phyloP scores from a whole-genome alignment of 1,140 invertebrate genomes.

The Drosophila mojavensis region DNA sequence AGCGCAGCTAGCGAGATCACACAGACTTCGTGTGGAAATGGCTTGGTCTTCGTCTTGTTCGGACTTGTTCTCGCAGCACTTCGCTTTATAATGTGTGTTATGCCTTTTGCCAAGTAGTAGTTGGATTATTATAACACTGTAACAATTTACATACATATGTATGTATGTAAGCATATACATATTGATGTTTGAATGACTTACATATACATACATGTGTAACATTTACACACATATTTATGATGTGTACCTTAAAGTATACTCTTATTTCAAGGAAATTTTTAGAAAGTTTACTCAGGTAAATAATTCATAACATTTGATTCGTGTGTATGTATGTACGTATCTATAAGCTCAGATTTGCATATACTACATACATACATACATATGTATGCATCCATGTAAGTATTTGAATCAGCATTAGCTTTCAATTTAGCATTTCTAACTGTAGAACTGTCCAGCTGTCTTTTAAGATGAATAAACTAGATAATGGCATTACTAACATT shows the following conservation, averaged over 20 bases:
- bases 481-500: too few relatives aligned
- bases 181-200: not conserved
- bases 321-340: not conserved
- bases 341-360: not conserved
- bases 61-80: slow-evolving; percentile 45
- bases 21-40: slow-evolving; percentile 31
- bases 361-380: not conserved
- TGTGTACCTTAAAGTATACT: not conserved
- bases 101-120: slow-evolving; percentile 37
- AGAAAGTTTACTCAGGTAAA: not conserved
- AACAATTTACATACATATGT: slow-evolving; percentile 23
- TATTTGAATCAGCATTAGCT: not conserved
- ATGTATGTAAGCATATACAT: slow-evolving; percentile 14
- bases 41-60: slow-evolving; percentile 26
- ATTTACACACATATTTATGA: too few relatives aligned
- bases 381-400: not conserved
- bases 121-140: slow-evolving; percentile 39
- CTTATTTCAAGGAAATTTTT: slow-evolving; percentile 3
- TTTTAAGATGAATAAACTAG: too few relatives aligned
- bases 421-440: not conserved
- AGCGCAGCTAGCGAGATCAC: slow-evolving; percentile 38
- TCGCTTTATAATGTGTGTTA: slow-evolving; percentile 51
- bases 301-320: too few relatives aligned
- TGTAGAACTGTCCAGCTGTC: not conserved
- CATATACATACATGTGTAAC: not conserved